Evolutionary conservation across 1,140 invertebrate species (phyloP), one percentile per base, ranked within the genome.

Genomic region (Drosophila arawakana): DNA sequence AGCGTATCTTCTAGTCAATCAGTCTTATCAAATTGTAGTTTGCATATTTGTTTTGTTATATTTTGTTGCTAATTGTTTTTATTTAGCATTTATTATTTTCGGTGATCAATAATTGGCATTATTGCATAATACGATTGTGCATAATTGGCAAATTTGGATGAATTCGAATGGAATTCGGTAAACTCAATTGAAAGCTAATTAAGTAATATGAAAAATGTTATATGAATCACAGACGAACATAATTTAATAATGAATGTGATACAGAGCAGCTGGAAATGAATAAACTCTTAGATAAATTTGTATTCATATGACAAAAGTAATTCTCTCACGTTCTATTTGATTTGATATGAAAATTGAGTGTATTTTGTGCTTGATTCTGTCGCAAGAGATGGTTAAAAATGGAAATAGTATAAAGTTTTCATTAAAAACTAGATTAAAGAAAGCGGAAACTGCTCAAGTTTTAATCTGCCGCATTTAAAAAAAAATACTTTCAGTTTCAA

Each of bases 21-120:
- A 47, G 8, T 49, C 1, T n/a, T 15, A 8, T 13, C 1, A 25
- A 55, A 34, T 7, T 39, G 3, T 1, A 18, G 25, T 30, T 30
- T 10, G 3, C 8, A 25, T 43, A 13, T 43, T 18, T 41, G 34
- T 30, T 15, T 54, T 35, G 7, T 8, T 37, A 15, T 5, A 54
- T 37, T 54, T 35, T 37, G 8, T 47, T 66, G 41, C 39, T 35
- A 59, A 58, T 50, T 49, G 15, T 39, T 43, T 59, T 35, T 37
- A n/a, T n/a, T n/a, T n/a, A n/a, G 25, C 25, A 30, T 30, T 30
- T 5, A 30, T 30, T 30, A 30, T 30, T n/a, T 57, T 41, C 37
- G 9, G 34, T 43, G 34, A 52, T 63, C 61, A 50, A 63, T 63
- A 63, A 63, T 54, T 54, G 7, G 8, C 21, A 59, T 59, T 46